Evolutionary conservation across 2,113 vertebrate species (phyloP).

Genomic region (Callochromis pleurospilus): DNA sequence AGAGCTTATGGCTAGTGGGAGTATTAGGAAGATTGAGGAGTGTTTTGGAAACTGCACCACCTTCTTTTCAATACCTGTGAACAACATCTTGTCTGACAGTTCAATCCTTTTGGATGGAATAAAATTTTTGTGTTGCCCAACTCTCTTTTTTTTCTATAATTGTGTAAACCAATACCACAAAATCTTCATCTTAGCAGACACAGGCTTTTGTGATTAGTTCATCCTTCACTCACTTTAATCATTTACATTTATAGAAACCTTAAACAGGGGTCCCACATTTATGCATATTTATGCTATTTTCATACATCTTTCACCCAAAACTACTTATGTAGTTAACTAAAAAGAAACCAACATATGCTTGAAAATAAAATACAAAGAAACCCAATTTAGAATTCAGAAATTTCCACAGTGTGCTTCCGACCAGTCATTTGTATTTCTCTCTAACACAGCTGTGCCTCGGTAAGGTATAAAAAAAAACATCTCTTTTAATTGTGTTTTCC

Average conservation of each 20-base stretch:
- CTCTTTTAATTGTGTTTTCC: background rate
- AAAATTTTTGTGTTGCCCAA: background rate
- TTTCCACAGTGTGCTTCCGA: background rate
- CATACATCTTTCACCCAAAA: background rate
- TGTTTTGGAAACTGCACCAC: background rate
- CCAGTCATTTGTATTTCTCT: background rate
- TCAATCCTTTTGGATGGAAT: background rate
- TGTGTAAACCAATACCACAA: background rate
- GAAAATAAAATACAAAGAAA: background rate
- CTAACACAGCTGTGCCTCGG: background rate
- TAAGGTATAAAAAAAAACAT: background rate
- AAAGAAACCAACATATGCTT: background rate
- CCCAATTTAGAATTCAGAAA: conserved; percentile 15
- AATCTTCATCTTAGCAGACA: background rate
- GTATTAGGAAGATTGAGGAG: background rate
- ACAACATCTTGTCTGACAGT: background rate
- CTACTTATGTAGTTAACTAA: background rate
- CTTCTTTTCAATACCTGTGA: background rate
- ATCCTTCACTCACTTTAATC: background rate
- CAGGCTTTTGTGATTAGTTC: background rate
- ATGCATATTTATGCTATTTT: background rate
- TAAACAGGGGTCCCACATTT: background rate
- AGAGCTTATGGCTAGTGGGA: background rate
- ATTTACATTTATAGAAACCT: background rate
- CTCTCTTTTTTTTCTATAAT: background rate